phyloP scores from a whole-genome alignment of 2,113 vertebrate genomes.

The Macrotus californicus region DNA sequence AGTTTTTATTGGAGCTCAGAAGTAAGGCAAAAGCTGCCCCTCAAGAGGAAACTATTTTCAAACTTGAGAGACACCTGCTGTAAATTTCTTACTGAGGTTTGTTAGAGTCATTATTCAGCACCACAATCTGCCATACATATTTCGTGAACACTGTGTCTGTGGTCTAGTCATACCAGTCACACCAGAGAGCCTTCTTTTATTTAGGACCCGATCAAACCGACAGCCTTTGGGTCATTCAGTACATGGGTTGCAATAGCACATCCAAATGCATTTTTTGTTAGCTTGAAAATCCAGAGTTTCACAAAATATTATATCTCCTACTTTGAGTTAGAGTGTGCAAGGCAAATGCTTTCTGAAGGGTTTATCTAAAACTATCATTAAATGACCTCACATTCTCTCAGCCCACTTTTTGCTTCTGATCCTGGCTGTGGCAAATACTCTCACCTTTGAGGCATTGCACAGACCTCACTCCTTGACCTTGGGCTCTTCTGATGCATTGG shows the following conservation, averaged over 20 bases:
- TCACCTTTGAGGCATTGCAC: background rate
- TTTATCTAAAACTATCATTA: background rate
- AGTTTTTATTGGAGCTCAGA: background rate
- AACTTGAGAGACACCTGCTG: slow-evolving; percentile 40
- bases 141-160: slow-evolving; percentile 42
- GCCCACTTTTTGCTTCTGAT: background rate
- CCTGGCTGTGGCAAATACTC: background rate
- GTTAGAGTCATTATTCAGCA: slow-evolving; percentile 28
- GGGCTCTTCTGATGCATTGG: background rate
- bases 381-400: background rate
- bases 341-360: background rate
- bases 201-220: background rate
- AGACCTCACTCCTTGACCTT: background rate
- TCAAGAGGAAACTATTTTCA: slow-evolving; percentile 37
- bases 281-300: background rate
- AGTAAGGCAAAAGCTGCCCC: background rate
- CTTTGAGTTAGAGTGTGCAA: background rate
- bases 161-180: background rate
- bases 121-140: slow-evolving; percentile 43
- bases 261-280: background rate
- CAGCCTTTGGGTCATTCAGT: background rate
- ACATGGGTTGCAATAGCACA: background rate
- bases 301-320: background rate
- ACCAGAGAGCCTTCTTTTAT: slow-evolving; percentile 11
- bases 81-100: slow-evolving; percentile 40